Base-by-base conservation (phyloP, 2,113 vertebrate genomes). In the Danionella cerebrum region DNA sequence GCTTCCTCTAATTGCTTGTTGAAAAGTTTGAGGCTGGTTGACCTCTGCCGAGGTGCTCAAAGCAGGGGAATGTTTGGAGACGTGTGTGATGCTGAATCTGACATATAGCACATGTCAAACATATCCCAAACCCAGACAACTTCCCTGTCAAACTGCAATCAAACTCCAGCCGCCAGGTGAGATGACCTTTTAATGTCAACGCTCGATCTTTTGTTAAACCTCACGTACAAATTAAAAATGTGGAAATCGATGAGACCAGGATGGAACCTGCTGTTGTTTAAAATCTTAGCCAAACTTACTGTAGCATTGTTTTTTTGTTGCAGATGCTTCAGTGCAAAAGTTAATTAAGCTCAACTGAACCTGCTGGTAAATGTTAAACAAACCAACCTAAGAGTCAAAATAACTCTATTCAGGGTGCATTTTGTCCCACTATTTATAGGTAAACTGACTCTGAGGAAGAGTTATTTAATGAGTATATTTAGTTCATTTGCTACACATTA, bases 131-230 rank as follows among this genome's bases (percentile, higher is more conserved):
- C 60, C 47, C 4, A 68, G 48, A 62, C 67, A 63, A 65, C 18
- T 47, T 51, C 22, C 39, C 64, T 77, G 65, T 76, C 81, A 70
- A 82, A 71, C 54, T 66, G 71, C 72, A 71, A 74, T 81, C 71
- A 76, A 57, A 67, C 45, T 69, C 10, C 44, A 63, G 9, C 35
- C 18, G 38, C 38, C 11, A 60, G 45, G 62, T 58, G 21, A 76
- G 38, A 76, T 82, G 80, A 85, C 83, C 84, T 86, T 85, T 88
- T 83, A 83, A 86, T 81, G 82, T 75, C 85, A 85, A 47, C 18
- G 18, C 73, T 39, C 85, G 83, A 80, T 83, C 80, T 86, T 80
- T 78, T 79, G 79, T 72, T 70, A 55, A 73, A 71, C 39, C 52
- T 36, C 51, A 29, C 65, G 71, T 78, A 76, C 78, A 78, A 79